Percentiles rank a stretch among this genome's conserved stretches.
Evolutionary conservation across 2,888 invertebrate genomes (phyloP).

Genomic region (Lasioglossum villosulum): DNA sequence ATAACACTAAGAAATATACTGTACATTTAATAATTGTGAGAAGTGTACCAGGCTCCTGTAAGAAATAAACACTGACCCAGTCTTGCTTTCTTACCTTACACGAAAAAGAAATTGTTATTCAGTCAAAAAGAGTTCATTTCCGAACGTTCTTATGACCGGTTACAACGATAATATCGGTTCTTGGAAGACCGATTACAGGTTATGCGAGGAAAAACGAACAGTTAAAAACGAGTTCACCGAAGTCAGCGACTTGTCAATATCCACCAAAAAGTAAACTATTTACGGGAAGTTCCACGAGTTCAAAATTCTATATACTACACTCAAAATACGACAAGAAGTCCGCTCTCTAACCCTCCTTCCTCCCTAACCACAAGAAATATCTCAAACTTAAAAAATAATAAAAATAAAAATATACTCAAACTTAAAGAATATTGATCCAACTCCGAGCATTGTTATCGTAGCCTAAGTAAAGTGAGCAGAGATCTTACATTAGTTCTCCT

Average conservation of each 20-base stretch:
- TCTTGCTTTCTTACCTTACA: not conserved
- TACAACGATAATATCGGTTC: constrained; percentile 15
- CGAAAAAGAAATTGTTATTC: not conserved
- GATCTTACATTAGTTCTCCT: not conserved
- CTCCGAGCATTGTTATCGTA: too few relatives aligned
- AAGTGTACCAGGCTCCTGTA: not conserved
- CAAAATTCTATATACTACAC: not conserved
- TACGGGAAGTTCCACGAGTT: not conserved
- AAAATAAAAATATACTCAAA: too few relatives aligned
- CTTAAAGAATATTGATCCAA: not conserved
- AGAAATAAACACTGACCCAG: not conserved
- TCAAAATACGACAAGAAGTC: not conserved
- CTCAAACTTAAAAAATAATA: not conserved
- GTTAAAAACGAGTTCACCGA: constrained; percentile 3
- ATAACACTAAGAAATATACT: not conserved
- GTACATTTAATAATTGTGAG: not conserved
- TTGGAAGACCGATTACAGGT: constrained; percentile 13
- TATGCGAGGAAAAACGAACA: constrained; percentile 20
- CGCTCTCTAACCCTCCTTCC: too few relatives aligned
- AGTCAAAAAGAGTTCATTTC: not conserved
- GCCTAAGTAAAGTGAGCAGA: not conserved
- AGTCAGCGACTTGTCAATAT: not conserved
- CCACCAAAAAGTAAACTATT: not conserved
- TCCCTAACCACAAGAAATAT: not conserved
- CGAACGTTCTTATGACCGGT: not conserved